Evolutionary conservation across 2,797 vertebrate genomes (phyloP).

Genomic region (Danio kyathit): DNA sequence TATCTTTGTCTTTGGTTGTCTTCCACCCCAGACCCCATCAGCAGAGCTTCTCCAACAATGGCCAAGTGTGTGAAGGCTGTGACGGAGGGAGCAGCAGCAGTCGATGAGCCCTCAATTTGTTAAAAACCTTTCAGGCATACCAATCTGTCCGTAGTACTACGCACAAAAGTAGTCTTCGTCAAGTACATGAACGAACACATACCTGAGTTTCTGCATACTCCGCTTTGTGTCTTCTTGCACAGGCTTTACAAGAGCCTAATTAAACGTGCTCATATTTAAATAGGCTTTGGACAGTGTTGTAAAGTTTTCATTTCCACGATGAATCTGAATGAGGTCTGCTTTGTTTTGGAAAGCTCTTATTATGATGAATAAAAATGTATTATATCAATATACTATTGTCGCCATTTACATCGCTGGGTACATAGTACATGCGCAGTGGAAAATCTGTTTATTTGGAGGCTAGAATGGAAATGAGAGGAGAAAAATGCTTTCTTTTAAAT

Average conservation of each 20-base stretch:
- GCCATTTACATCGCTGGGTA: constrained; percentile 2
- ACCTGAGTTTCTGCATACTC: constrained; percentile 29
- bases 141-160: constrained; percentile 16
- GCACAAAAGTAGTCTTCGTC: constrained; percentile 16
- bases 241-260: constrained; percentile 1
- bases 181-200: constrained; percentile 1
- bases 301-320: constrained; percentile 51
- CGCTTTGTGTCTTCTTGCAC: constrained; percentile 24
- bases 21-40: constrained; percentile 88
- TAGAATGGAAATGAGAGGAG: background rate
- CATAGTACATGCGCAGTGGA: background rate
- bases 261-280: constrained; percentile 57
- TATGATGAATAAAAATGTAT: constrained; percentile 61
- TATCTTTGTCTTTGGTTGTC: constrained; percentile 6
- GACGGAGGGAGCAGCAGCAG: constrained; percentile 91
- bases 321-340: constrained; percentile 46
- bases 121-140: constrained; percentile 69
- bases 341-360: constrained; percentile 65
- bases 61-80: constrained; percentile 97
- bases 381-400: constrained; percentile 44
- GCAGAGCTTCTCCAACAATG: constrained; percentile 98
- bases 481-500: background rate
- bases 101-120: constrained; percentile 94
- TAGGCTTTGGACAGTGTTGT: constrained; percentile 45
- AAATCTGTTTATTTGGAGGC: background rate